Percentiles rank a stretch among this genome's conserved stretches.
Evolutionary conservation across 2,888 invertebrate genomes (phyloP).

Genomic region (Parnassius orleans): DNA sequence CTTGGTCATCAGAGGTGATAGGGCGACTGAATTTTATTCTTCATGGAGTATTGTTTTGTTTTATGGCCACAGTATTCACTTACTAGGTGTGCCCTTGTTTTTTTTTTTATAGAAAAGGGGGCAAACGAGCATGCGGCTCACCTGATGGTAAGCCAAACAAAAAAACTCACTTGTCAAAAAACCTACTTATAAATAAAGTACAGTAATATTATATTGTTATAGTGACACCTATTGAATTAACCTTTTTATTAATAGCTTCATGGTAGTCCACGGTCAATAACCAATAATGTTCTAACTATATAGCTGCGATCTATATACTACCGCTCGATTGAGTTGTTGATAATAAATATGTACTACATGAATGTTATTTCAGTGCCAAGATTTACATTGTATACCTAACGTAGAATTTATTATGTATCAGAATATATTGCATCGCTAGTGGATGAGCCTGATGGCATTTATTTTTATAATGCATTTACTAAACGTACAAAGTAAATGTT

Average conservation of each 20-base stretch:
- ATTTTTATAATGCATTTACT: constrained; percentile 11
- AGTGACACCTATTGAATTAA: background rate
- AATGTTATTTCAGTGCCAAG: constrained; percentile 25
- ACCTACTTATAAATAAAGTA: too few relatives aligned
- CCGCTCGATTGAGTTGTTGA: constrained; percentile 21
- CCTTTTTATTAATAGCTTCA: background rate
- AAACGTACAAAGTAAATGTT: background rate
- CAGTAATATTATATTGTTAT: too few relatives aligned
- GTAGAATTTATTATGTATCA: constrained; percentile 8
- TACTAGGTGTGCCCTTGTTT: too few relatives aligned
- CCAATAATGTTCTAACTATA: constrained; percentile 5
- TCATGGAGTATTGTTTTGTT: too few relatives aligned
- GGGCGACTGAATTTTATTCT: too few relatives aligned
- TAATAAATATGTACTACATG: constrained; percentile 23
- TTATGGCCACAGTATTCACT: too few relatives aligned
- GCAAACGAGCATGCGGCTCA: too few relatives aligned
- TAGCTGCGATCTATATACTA: constrained; percentile 11
- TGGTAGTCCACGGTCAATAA: background rate
- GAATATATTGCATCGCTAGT: constrained; percentile 10
- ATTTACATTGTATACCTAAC: constrained; percentile 17
- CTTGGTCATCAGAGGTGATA: too few relatives aligned
- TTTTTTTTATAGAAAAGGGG: too few relatives aligned
- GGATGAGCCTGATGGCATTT: constrained; percentile 15
- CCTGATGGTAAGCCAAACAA: too few relatives aligned
- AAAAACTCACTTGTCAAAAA: too few relatives aligned